A percentile compares a stretch with the other conserved stretches of the same genome.
Evolutionary conservation across 2,888 invertebrate genomes (phyloP).

Genomic region (Acleris emargana): DNA sequence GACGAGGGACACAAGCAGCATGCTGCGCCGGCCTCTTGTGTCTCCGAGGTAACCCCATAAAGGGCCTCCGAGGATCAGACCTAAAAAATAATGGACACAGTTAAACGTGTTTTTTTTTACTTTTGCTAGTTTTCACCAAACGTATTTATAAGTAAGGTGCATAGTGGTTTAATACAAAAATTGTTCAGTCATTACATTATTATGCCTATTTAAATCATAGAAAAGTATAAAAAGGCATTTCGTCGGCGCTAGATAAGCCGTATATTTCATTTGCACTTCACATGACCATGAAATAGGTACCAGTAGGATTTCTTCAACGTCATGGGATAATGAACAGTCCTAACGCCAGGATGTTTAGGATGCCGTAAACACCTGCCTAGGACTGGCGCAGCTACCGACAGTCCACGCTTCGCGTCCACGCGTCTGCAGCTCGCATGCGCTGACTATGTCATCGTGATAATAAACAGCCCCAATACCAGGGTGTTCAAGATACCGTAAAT

Average conservation of each 20-base stretch:
- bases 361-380: too few relatives aligned
- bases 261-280: not conserved
- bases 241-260: too few relatives aligned
- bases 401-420: slow-evolving; percentile 42
- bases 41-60: slow-evolving; percentile 72
- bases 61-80: slow-evolving; percentile 58
- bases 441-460: slow-evolving; percentile 42
- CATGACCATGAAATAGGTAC: not conserved
- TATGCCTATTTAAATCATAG: too few relatives aligned
- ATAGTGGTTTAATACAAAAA: too few relatives aligned
- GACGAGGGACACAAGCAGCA: slow-evolving; percentile 57
- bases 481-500: too few relatives aligned
- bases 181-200: too few relatives aligned
- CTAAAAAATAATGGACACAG: slow-evolving; percentile 42
- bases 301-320: not conserved
- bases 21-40: slow-evolving; percentile 59
- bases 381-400: slow-evolving; percentile 39
- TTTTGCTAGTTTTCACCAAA: too few relatives aligned
- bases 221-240: too few relatives aligned
- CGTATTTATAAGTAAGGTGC: too few relatives aligned
- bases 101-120: too few relatives aligned
- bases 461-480: slow-evolving; percentile 1
- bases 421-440: slow-evolving; percentile 45
- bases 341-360: too few relatives aligned
- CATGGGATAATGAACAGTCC: not conserved